Conservation (phyloP, 2,797 vertebrate genomes). For the Hylomyscus alleni region DNA sequence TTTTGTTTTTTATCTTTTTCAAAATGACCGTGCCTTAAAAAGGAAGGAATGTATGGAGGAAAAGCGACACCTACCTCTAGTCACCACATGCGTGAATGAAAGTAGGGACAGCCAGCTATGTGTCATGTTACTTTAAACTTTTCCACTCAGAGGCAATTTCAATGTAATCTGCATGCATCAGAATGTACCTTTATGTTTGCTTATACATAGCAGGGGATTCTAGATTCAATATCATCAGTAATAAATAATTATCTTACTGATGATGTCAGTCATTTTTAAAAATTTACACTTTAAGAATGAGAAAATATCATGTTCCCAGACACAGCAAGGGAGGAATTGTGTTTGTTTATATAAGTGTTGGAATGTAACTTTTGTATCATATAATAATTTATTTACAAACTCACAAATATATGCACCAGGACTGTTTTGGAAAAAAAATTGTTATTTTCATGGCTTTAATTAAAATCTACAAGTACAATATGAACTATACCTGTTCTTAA, state of each 20-base stretch:
- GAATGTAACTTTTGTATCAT: background rate
- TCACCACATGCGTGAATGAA: background rate
- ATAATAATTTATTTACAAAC: background rate
- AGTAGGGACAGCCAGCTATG: background rate
- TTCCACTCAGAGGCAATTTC: background rate
- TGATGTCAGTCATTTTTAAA: background rate
- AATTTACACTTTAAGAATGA: background rate
- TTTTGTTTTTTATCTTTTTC: background rate
- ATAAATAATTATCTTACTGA: background rate
- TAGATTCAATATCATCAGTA: constrained; percentile 14
- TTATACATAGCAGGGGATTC: background rate
- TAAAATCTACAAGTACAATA: background rate
- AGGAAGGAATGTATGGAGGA: background rate
- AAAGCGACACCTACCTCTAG: background rate
- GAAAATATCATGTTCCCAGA: background rate
- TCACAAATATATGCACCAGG: background rate
- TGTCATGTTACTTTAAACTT: background rate
- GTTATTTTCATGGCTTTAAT: background rate
- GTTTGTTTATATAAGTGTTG: background rate
- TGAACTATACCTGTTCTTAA: background rate
- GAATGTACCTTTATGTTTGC: background rate
- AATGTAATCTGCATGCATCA: background rate
- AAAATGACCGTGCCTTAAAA: background rate
- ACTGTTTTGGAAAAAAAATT: background rate
- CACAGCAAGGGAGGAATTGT: fast-evolving